Evolutionary conservation across 2,113 vertebrate genomes (phyloP).

Genomic region (Andinoacara biseriatus): DNA sequence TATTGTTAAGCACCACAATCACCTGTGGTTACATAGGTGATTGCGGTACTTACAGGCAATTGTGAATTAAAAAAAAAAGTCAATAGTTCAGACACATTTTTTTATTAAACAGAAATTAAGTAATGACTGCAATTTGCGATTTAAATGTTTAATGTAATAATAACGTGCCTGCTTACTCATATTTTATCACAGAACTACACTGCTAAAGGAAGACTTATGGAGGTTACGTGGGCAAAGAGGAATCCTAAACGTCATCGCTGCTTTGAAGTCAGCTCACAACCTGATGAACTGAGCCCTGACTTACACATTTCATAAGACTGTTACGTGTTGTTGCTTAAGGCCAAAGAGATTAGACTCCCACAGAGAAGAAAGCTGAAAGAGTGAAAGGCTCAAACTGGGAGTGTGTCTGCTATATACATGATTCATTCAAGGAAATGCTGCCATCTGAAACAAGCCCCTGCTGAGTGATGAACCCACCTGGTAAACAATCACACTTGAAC

Average conservation of each 20-base stretch:
- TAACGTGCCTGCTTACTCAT: not conserved
- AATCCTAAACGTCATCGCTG: not conserved
- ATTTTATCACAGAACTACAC: not conserved
- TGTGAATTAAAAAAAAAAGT: no score
- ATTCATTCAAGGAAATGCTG: slow-evolving; percentile 27
- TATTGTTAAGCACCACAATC: not conserved
- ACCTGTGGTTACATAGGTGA: not conserved
- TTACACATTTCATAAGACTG: slow-evolving; percentile 52
- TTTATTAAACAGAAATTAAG: not conserved
- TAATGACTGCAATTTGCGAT: not conserved
- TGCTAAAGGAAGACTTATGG: not conserved
- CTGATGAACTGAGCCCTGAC: slow-evolving; percentile 34
- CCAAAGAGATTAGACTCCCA: slow-evolving; percentile 60
- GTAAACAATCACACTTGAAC: slow-evolving; percentile 75
- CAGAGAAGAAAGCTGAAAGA: slow-evolving; percentile 56
- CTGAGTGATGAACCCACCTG: slow-evolving; percentile 66
- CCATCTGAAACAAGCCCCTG: slow-evolving; percentile 28
- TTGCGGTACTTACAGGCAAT: no score
- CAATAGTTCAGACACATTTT: not conserved
- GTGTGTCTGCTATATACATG: slow-evolving; percentile 20
- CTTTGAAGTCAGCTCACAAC: slow-evolving; percentile 59
- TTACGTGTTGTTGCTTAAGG: slow-evolving; percentile 58
- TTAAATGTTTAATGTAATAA: not conserved
- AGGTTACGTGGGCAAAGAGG: not conserved
- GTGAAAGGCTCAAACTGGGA: slow-evolving; percentile 38